Percentiles rank a stretch among this genome's conserved stretches.
phyloP scores from a whole-genome alignment of 1,140 invertebrate species.

The Listronotus bonariensis region DNA sequence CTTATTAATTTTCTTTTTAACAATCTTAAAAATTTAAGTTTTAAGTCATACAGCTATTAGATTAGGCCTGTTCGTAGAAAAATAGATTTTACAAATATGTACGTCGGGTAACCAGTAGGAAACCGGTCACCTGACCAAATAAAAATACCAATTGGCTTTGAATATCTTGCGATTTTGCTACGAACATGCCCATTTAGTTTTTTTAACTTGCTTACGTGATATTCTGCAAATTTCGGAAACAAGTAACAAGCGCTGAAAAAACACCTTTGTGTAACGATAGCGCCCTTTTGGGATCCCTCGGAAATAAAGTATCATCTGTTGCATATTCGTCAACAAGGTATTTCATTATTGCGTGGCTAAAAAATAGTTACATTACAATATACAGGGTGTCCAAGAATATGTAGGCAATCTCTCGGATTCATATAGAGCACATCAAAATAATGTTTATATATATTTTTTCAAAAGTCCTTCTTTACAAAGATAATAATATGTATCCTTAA shows the following conservation, averaged over 20 bases:
- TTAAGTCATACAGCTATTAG: not conserved
- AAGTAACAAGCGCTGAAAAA: slow-evolving; percentile 59
- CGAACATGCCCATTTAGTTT: not conserved
- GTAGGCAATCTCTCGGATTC: too few relatives aligned
- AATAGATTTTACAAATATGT: not conserved
- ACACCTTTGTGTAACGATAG: slow-evolving; percentile 57
- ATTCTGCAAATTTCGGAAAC: slow-evolving; percentile 52
- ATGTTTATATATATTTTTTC: too few relatives aligned
- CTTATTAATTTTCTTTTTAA: too few relatives aligned
- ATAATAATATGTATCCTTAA: too few relatives aligned
- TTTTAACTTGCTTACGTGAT: slow-evolving; percentile 40
- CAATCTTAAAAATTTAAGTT: not conserved
- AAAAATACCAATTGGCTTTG: not conserved
- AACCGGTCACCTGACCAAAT: too few relatives aligned
- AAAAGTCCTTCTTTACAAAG: too few relatives aligned
- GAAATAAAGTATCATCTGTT: slow-evolving; percentile 58
- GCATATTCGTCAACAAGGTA: slow-evolving; percentile 60
- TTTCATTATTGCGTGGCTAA: slow-evolving; percentile 56
- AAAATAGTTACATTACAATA: not conserved
- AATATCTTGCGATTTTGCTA: not conserved
- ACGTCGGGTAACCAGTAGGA: too few relatives aligned
- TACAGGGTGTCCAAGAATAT: too few relatives aligned
- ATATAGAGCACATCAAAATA: too few relatives aligned
- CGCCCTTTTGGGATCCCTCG: slow-evolving; percentile 57
- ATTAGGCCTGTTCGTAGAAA: not conserved